Conservation (phyloP, 2,113 vertebrate genomes). For the Ameiurus melas region DNA sequence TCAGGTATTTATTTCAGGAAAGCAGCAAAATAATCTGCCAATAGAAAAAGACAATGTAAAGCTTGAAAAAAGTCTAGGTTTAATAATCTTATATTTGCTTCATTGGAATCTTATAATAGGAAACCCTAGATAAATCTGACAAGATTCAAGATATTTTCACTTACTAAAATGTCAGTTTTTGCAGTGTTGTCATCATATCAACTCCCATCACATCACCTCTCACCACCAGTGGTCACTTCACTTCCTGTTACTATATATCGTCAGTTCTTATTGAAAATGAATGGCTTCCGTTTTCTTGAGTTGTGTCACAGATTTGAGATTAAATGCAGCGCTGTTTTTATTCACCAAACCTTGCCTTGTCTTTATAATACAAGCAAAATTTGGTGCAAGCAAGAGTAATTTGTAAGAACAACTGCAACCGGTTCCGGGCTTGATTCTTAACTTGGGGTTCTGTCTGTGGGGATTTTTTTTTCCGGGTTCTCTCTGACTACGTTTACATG, state of each 20-base stretch:
- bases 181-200: neutral
- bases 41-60: too few relatives aligned
- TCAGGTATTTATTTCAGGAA: too few relatives aligned
- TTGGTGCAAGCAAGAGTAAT: neutral
- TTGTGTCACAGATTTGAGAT: neutral
- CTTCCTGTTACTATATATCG: neutral
- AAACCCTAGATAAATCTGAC: too few relatives aligned
- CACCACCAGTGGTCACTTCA: neutral
- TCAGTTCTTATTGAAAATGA: neutral
- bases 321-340: neutral
- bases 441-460: neutral
- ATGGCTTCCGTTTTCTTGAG: neutral
- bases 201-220: neutral
- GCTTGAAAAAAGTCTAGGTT: too few relatives aligned
- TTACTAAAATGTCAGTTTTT: too few relatives aligned
- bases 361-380: neutral
- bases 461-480: neutral
- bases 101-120: too few relatives aligned
- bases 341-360: neutral
- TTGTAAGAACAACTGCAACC: neutral
- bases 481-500: neutral
- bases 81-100: too few relatives aligned
- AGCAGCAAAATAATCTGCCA: too few relatives aligned
- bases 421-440: neutral
- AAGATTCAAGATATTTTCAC: too few relatives aligned